phyloP scores from a whole-genome alignment of 2,797 vertebrate species.

The Macroramphosus scolopax region DNA sequence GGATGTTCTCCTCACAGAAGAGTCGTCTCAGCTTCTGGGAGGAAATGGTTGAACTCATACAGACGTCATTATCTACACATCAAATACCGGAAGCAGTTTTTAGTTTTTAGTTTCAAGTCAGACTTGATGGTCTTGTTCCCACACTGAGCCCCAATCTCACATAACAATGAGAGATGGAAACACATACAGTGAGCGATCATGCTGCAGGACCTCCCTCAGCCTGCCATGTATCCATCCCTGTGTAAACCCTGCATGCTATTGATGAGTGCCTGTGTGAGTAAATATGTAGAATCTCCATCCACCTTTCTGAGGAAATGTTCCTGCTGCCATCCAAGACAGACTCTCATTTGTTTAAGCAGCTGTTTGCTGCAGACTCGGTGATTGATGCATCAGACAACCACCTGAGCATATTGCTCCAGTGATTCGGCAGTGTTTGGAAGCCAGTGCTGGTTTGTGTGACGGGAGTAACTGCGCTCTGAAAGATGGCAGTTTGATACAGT shows the following conservation, averaged over 20 bases:
- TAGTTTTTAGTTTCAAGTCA: slow-evolving; percentile 2
- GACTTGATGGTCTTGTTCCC: background rate
- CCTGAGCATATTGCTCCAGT: slow-evolving; percentile 39
- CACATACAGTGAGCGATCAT: no score
- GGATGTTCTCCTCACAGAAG: no score
- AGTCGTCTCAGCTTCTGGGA: no score
- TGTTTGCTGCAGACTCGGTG: slow-evolving; percentile 60
- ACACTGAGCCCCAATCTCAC: background rate
- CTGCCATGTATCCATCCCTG: no score
- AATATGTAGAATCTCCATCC: slow-evolving; percentile 12
- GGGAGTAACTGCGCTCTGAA: slow-evolving; percentile 40
- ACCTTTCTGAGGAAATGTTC: slow-evolving; percentile 26
- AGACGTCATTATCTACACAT: slow-evolving; percentile 9
- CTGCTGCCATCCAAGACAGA: slow-evolving; percentile 40
- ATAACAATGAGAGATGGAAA: no score
- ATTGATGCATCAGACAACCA: slow-evolving; percentile 59
- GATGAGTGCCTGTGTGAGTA: slow-evolving; percentile 7
- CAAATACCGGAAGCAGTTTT: slow-evolving; percentile 2
- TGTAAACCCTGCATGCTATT: slow-evolving; percentile 3
- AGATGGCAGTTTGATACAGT: slow-evolving; percentile 52
- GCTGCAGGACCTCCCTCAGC: no score
- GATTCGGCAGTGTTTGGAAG: slow-evolving; percentile 67
- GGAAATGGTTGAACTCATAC: slow-evolving; percentile 16
- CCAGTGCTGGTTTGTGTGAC: slow-evolving; percentile 25
- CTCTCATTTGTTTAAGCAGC: slow-evolving; percentile 63